Conservation (phyloP, 2,888 invertebrate genomes). For the Drosophila melanocephala region DNA sequence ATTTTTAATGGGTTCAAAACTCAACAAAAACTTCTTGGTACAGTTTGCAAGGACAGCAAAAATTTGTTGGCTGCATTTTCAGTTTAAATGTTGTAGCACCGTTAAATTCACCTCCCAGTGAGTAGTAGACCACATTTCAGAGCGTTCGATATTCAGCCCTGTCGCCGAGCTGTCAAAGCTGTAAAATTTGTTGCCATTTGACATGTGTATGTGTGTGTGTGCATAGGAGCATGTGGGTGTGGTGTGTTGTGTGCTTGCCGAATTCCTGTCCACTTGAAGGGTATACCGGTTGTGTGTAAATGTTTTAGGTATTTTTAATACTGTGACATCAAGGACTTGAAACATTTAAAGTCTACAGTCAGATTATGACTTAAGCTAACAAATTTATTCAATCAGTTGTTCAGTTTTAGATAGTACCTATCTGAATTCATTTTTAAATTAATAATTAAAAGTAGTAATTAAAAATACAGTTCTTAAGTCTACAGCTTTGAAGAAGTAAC, state of each 20-base stretch:
- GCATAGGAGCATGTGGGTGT: slow-evolving; percentile 8
- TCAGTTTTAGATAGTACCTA: background rate
- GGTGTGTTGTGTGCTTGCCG: background rate
- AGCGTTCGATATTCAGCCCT: slow-evolving; percentile 39
- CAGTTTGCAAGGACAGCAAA: slow-evolving; percentile 67
- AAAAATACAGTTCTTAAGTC: background rate
- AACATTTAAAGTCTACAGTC: too few species aligned
- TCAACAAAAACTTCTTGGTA: slow-evolving; percentile 10
- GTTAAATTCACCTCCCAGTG: background rate
- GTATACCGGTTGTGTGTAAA: slow-evolving; percentile 10
- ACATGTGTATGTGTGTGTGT: slow-evolving; percentile 45
- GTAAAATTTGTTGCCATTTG: slow-evolving; percentile 70
- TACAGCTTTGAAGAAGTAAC: background rate
- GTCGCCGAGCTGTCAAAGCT: slow-evolving; percentile 58
- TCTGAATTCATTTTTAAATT: background rate
- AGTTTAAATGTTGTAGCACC: slow-evolving; percentile 1
- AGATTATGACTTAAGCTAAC: too few species aligned
- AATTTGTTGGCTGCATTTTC: slow-evolving; percentile 56
- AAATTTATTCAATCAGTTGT: background rate
- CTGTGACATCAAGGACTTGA: background rate
- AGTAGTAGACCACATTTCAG: slow-evolving; percentile 49
- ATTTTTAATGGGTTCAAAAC: slow-evolving; percentile 44
- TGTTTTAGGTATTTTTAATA: background rate
- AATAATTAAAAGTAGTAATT: background rate
- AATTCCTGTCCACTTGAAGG: background rate